Base-by-base conservation (phyloP, 2,888 invertebrate genomes). In the Callosobruchus maculatus region DNA sequence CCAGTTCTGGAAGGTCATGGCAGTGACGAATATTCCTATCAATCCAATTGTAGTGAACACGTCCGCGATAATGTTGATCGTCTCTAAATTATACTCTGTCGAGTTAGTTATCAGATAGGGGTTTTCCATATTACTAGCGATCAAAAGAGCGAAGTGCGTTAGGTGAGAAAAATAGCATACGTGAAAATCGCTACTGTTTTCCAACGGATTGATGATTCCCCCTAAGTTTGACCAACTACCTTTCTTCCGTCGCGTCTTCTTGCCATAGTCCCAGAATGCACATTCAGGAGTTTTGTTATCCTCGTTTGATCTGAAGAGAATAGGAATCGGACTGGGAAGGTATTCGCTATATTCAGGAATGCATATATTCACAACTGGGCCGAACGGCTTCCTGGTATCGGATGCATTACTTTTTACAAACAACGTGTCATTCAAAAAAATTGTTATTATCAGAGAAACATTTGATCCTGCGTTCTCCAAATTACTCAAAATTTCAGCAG, bases 211-310 rank as follows among this genome's bases (percentile, higher is more conserved):
- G 79, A 85, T 71, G 22, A 84, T 87, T 74, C 91, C 89, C 0
- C 92, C 92, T 72, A 88, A 86, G 0, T 85, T 87, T 1, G 89
- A 89, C 92, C 92, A 93, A 26, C 84, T 85, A 70, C 88, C 90
- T 74, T 86, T 86, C 72, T 80, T 80, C 70, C 80, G 79, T 21
- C 81, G 77, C 2, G 79, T 76, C 70, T 78, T 78, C 2, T 85
- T 85, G 0, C 85, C 82, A 81, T 90, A 90, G 72, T 89, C 85
- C 91, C 91, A 91, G 84, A 86, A 91, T 0, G 88, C 90, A 78
- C 91, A 91, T 75, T 85, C 81, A 9, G 74, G 77, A 77, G 83
- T 79, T 2, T 79, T 78, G n/a, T 86, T 75, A 0, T 88, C 88
- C 0, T n/a, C 20, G 22, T 70, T 82, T 83, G 74, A 88, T 83